Evolutionary conservation across 2,888 invertebrate genomes (phyloP).

Genomic region (Sesia apiformis): DNA sequence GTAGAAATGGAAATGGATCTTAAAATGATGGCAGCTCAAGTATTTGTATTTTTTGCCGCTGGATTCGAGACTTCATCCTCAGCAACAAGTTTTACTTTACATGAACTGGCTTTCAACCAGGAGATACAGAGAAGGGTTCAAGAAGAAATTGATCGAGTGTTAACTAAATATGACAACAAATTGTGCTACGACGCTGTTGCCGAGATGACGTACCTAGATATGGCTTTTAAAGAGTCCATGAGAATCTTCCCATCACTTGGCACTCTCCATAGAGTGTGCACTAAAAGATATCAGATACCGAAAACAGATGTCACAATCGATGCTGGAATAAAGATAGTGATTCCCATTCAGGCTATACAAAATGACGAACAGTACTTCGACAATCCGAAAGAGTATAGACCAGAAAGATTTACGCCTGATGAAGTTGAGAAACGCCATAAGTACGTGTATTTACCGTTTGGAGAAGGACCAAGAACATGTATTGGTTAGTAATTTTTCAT

Average conservation of each 20-base stretch:
- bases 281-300: constrained; percentile 10
- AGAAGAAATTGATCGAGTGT: constrained; percentile 20
- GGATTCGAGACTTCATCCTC: constrained; percentile 20
- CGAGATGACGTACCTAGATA: constrained; percentile 10
- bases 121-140: constrained; percentile 22
- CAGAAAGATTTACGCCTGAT: constrained; percentile 31
- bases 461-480: constrained; percentile 43
- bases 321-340: constrained; percentile 37
- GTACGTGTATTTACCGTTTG: constrained; percentile 41
- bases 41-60: constrained; percentile 18
- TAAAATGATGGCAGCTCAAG: constrained; percentile 11
- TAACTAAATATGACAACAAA: constrained; percentile 9
- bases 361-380: constrained; percentile 42
- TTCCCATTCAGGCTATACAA: constrained; percentile 44
- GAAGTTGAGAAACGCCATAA: constrained; percentile 15
- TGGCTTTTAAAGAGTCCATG: constrained; percentile 16
- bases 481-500: constrained; percentile 34
- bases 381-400: constrained; percentile 32
- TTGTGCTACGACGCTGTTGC: constrained; percentile 12
- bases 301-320: constrained; percentile 33
- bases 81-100: constrained; percentile 23
- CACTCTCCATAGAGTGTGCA: constrained; percentile 8
- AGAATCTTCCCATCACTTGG: constrained; percentile 15
- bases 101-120: constrained; percentile 26
- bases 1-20: constrained; percentile 11